A percentile compares a stretch with the other conserved stretches of the same genome.
phyloP scores from a whole-genome alignment of 2,888 invertebrate species.

The Melieria omissa region DNA sequence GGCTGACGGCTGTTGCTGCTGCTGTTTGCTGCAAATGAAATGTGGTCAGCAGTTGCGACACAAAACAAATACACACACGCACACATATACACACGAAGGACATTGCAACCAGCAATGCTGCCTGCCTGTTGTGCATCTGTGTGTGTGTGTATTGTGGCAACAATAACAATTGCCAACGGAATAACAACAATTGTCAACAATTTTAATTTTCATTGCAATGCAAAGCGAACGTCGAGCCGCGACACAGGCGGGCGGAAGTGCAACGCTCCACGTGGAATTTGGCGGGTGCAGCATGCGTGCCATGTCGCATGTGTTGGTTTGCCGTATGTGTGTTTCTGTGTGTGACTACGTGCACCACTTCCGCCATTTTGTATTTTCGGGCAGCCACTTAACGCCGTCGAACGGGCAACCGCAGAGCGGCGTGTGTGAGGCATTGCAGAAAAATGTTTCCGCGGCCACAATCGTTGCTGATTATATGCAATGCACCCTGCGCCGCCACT shows the following conservation, averaged over 20 bases:
- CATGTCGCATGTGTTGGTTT: neutral
- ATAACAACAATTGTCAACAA: slow-evolving; percentile 36
- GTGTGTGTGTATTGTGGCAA: neutral
- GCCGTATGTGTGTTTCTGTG: neutral
- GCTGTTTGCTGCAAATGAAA: slow-evolving; percentile 35
- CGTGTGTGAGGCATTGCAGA: too few relatives aligned
- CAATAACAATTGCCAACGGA: slow-evolving; percentile 43
- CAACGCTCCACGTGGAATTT: neutral
- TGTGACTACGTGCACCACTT: neutral
- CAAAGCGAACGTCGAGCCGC: neutral
- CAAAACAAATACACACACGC: neutral
- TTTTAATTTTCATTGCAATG: slow-evolving; percentile 24
- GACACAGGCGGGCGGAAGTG: neutral
- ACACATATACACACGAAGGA: neutral
- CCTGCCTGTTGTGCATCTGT: neutral
- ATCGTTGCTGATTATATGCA: neutral
- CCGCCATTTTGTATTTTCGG: neutral
- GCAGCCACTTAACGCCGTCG: neutral
- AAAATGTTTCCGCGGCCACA: too few relatives aligned
- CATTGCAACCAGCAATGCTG: slow-evolving; percentile 3
- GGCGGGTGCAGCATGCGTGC: neutral
- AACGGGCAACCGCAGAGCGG: too few relatives aligned
- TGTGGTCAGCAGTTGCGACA: slow-evolving; percentile 8
- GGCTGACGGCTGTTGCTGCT: slow-evolving; percentile 21
- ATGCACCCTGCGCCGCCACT: too few relatives aligned